phyloP scores from a whole-genome alignment of 2,113 vertebrate genomes.

The Parus major region DNA sequence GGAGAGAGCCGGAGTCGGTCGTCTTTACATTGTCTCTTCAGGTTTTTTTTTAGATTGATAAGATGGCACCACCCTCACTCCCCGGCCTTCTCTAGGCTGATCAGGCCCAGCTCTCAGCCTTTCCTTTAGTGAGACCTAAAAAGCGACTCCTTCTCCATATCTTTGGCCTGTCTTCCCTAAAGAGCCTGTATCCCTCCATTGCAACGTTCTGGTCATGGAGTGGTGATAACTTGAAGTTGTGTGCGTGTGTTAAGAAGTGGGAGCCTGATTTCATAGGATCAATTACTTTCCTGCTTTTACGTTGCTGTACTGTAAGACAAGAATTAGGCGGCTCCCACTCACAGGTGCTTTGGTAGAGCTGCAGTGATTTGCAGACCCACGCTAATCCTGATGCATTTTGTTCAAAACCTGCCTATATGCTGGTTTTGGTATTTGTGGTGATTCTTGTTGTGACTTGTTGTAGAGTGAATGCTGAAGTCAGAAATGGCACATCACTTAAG shows the following conservation, averaged over 20 bases:
- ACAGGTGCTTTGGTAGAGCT: not conserved
- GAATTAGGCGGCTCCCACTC: not conserved
- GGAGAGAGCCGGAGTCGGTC: not conserved
- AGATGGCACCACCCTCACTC: too few relatives aligned
- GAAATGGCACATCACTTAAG: not conserved
- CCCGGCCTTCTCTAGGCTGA: not conserved
- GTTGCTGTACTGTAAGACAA: not conserved
- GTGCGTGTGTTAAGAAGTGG: not conserved
- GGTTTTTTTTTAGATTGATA: rapidly evolving
- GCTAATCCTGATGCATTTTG: not conserved
- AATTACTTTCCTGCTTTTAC: not conserved
- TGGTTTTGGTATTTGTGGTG: not conserved
- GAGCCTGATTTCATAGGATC: rapidly evolving
- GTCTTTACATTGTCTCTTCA: not conserved
- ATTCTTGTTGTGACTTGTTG: not conserved
- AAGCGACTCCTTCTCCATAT: not conserved
- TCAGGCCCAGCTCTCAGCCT: not conserved
- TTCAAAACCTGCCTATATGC: not conserved
- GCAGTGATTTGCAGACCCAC: not conserved
- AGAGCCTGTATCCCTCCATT: not conserved
- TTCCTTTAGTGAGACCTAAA: not conserved
- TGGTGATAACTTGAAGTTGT: not conserved
- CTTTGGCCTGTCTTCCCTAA: not conserved
- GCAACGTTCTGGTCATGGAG: rapidly evolving
- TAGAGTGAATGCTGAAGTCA: not conserved